A percentile compares a stretch with the other conserved stretches of the same genome.
Conservation (phyloP, 2,888 invertebrate species). For the Parnassius apollo region DNA sequence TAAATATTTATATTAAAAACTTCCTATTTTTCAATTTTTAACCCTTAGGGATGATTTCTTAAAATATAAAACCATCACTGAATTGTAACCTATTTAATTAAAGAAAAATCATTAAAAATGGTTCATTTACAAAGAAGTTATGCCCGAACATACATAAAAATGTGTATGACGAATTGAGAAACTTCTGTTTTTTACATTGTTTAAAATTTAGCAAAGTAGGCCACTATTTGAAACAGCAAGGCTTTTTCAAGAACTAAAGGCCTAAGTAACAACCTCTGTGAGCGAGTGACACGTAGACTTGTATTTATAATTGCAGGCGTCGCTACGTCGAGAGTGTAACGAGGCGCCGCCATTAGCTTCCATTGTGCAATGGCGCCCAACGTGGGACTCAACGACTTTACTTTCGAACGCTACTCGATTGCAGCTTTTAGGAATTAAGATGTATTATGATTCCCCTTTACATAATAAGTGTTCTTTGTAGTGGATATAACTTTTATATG, state of each 20-base stretch:
- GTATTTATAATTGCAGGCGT: conserved; percentile 23
- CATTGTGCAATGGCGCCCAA: conserved; percentile 64
- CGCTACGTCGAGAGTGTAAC: conserved; percentile 50
- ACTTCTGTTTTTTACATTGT: too few relatives aligned
- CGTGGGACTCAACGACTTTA: conserved; percentile 40
- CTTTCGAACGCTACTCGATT: conserved; percentile 28
- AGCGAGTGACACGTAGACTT: conserved; percentile 3
- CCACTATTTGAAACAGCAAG: not conserved
- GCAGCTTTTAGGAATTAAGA: conserved; percentile 26
- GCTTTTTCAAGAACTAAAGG: not conserved
- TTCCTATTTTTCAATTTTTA: too few relatives aligned
- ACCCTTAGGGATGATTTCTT: too few relatives aligned
- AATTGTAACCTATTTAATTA: too few relatives aligned
- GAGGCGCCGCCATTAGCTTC: conserved; percentile 61
- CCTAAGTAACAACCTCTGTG: not conserved
- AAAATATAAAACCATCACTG: too few relatives aligned
- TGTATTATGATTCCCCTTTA: conserved; percentile 14
- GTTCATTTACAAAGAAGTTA: too few relatives aligned
- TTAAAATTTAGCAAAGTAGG: not conserved
- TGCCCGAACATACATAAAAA: too few relatives aligned
- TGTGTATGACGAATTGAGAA: too few relatives aligned
- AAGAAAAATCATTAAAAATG: too few relatives aligned
- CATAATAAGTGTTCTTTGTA: not conserved
- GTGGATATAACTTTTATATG: not conserved
- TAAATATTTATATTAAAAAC: too few relatives aligned